These are phyloP conservation scores for Trichoplusia ni DNA, from an alignment of 1,140 invertebrate genomes.

Conservation along the genomic window DNA sequence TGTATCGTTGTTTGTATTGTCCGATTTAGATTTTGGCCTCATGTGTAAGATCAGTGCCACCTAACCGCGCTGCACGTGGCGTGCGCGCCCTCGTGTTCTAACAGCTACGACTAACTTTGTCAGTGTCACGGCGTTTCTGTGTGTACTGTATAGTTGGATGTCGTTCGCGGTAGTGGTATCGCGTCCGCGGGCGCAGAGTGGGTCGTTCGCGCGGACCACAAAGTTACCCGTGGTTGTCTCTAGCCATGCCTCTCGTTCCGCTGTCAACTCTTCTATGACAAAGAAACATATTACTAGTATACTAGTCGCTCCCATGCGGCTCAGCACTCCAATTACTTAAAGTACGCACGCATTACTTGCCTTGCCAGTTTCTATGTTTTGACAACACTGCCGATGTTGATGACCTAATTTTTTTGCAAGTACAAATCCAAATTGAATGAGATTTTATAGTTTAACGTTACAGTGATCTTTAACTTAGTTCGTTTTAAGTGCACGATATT, in stretches of 20 bases:
- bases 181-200: constrained; percentile 45
- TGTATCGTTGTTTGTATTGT: constrained; percentile 67
- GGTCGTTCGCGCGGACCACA: constrained; percentile 56
- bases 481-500: constrained; percentile 79
- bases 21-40: constrained; percentile 48
- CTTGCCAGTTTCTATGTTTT: constrained; percentile 80
- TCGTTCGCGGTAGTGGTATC: constrained; percentile 42
- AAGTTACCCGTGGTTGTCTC: constrained; percentile 55
- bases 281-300: constrained; percentile 65
- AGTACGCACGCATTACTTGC: constrained; percentile 78
- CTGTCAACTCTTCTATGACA: constrained; percentile 75
- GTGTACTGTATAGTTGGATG: constrained; percentile 27
- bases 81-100: constrained; percentile 54
- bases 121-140: constrained; percentile 47
- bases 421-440: constrained; percentile 80
- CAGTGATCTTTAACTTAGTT: constrained; percentile 78
- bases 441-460: constrained; percentile 79
- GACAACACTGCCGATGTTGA: constrained; percentile 74
- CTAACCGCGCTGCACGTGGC: constrained; percentile 65
- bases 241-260: constrained; percentile 47
- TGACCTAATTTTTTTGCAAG: constrained; percentile 76
- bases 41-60: constrained; percentile 42
- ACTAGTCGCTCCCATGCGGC: constrained; percentile 39
- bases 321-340: constrained; percentile 44
- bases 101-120: constrained; percentile 71